phyloP scores from a whole-genome alignment of 2,113 vertebrate genomes.

The Vimba vimba region DNA sequence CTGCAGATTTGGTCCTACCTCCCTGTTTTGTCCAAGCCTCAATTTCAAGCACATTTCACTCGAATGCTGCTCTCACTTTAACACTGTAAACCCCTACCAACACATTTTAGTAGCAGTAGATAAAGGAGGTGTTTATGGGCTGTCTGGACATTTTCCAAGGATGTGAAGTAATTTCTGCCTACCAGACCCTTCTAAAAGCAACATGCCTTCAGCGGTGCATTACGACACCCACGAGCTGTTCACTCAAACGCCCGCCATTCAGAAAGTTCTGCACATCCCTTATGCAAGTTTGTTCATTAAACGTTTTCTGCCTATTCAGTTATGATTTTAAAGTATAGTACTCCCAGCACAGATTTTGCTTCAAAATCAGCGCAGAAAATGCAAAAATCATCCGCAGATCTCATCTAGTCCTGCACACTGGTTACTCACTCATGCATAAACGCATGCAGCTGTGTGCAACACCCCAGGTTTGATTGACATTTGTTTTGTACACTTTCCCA shows the following conservation, averaged over 20 bases:
- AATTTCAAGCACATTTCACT: not conserved
- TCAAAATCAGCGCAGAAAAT: not conserved
- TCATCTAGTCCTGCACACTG: not conserved
- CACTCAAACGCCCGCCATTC: not conserved
- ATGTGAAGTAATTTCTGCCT: slow-evolving; percentile 33
- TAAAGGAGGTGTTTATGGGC: slow-evolving; percentile 42
- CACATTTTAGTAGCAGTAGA: slow-evolving; percentile 30
- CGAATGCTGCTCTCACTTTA: slow-evolving; percentile 9
- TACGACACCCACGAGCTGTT: not conserved
- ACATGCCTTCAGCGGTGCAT: not conserved
- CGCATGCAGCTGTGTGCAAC: slow-evolving; percentile 10
- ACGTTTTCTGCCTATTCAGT: not conserved
- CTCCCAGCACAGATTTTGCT: not conserved
- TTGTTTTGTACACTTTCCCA: slow-evolving; percentile 35
- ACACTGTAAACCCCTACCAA: not conserved
- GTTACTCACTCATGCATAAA: slow-evolving; percentile 32
- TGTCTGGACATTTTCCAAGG: slow-evolving; percentile 39
- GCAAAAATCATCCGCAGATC: not conserved
- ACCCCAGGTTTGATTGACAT: slow-evolving; percentile 12
- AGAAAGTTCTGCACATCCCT: not conserved
- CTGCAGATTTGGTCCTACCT: not conserved
- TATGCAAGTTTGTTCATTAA: not conserved
- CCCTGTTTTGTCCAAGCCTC: not conserved
- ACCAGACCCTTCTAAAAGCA: slow-evolving; percentile 33
- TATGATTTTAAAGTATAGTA: not conserved